Conservation (phyloP, 1,140 invertebrate species). For the Drosophila takahashii region DNA sequence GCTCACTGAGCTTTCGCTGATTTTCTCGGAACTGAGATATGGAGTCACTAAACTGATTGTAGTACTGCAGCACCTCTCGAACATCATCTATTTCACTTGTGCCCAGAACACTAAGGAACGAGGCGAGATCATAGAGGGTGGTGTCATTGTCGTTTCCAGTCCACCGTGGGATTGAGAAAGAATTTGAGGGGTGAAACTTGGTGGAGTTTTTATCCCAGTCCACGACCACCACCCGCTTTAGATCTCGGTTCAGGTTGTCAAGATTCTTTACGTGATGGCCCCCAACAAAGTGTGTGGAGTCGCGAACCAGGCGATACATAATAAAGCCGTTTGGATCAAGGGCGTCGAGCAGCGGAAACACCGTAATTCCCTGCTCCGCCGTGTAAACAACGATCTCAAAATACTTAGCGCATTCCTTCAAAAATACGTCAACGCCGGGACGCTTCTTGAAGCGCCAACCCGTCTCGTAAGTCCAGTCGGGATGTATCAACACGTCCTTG, state of each 20-base stretch:
- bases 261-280: constrained; percentile 99
- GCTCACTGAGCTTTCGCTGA: constrained; percentile 90
- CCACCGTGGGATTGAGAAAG: constrained; percentile 96
- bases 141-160: constrained; percentile 96
- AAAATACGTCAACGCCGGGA: constrained; percentile 97
- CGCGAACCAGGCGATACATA: constrained; percentile 96
- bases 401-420: constrained; percentile 94
- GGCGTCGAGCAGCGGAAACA: constrained; percentile 96
- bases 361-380: constrained; percentile 94
- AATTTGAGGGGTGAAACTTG: constrained; percentile 95
- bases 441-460: constrained; percentile 97
- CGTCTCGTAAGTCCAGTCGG: constrained; percentile 96
- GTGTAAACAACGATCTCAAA: constrained; percentile 99
- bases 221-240: constrained; percentile 97
- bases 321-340: constrained; percentile 95
- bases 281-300: constrained; percentile 97
- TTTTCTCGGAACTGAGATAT: constrained; percentile 95
- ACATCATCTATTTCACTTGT: constrained; percentile 96
- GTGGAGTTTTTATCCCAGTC: constrained; percentile 97
- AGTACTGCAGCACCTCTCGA: constrained; percentile 95
- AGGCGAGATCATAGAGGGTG: constrained; percentile 94
- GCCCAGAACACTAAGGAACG: constrained; percentile 95
- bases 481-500: constrained; percentile 98
- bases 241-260: constrained; percentile 96
- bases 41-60: constrained; percentile 97